These are phyloP conservation scores for Palythoa heliodiscus DNA, from an alignment of 92 coral and sea anemone species.

Conservation along the genomic window DNA sequence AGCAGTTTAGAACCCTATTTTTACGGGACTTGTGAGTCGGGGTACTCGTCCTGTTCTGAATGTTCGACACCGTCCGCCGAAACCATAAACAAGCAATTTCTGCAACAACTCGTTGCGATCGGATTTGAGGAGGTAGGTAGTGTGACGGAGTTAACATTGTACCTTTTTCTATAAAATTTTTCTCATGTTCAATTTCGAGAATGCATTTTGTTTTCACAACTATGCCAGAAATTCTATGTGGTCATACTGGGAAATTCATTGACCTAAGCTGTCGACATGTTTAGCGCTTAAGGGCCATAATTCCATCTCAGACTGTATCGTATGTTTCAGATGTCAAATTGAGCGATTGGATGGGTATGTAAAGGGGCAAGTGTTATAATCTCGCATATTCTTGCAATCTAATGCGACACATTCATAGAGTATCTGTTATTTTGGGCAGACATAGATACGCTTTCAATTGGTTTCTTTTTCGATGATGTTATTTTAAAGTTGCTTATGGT, in stretches of 20 bases:
- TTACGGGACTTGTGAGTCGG: slow-evolving; percentile 80
- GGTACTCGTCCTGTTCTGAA: slow-evolving; percentile 86
- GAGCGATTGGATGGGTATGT: slow-evolving; percentile 22
- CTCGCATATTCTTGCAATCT: neutral
- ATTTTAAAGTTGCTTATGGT: slow-evolving; percentile 13
- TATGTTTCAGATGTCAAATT: slow-evolving; percentile 36
- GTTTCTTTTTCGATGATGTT: slow-evolving; percentile 22
- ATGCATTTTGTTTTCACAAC: slow-evolving; percentile 16
- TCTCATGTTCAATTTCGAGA: neutral
- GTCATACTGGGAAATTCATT: slow-evolving; percentile 37
- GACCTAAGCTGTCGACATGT: slow-evolving; percentile 35
- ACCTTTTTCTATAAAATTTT: neutral
- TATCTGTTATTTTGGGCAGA: slow-evolving; percentile 7
- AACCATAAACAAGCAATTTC: slow-evolving; percentile 67
- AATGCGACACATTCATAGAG: neutral
- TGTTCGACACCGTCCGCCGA: slow-evolving; percentile 59
- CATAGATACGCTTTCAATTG: neutral
- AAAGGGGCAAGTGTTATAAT: neutral
- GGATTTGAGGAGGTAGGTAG: slow-evolving; percentile 79
- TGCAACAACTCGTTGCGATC: slow-evolving; percentile 72
- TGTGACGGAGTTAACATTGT: neutral
- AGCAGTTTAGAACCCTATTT: slow-evolving; percentile 75
- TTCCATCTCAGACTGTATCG: slow-evolving; percentile 44
- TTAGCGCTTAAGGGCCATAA: slow-evolving; percentile 24
- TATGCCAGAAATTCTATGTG: slow-evolving; percentile 52